phyloP scores from a whole-genome alignment of 2,113 vertebrate species.

The Zapus hudsonius region DNA sequence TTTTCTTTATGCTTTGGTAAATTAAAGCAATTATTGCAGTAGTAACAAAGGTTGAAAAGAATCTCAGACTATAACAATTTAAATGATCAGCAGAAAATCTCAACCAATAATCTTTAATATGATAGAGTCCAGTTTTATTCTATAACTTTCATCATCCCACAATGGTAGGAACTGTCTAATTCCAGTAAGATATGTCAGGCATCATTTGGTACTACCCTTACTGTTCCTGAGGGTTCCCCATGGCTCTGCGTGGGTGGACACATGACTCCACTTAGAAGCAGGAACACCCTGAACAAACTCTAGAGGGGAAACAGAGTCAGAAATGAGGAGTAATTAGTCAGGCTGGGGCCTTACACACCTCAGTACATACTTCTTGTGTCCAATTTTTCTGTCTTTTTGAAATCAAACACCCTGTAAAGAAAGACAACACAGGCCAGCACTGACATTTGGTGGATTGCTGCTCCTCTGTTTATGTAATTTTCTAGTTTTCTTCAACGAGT shows the following conservation, averaged over 20 bases:
- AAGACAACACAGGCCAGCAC: background rate
- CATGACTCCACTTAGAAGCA: background rate
- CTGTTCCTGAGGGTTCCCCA: fast-evolving
- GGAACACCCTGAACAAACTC: background rate
- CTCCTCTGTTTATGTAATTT: background rate
- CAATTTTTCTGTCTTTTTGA: background rate
- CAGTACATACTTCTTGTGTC: background rate
- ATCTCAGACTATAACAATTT: slow-evolving; percentile 14
- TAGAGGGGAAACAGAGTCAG: background rate
- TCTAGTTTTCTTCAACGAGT: background rate
- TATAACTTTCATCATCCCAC: background rate
- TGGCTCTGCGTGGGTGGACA: background rate
- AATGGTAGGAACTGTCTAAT: background rate
- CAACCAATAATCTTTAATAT: background rate
- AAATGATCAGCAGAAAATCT: background rate
- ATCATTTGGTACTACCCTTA: too few relatives aligned
- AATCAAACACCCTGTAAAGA: background rate
- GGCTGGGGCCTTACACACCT: fast-evolving
- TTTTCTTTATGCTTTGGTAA: slow-evolving; percentile 3
- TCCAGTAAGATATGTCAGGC: background rate
- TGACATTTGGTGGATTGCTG: background rate
- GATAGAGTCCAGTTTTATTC: background rate
- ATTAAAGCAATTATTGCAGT: background rate
- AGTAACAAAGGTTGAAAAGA: background rate
- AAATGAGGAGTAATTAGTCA: background rate